phyloP scores from a whole-genome alignment of 2,888 invertebrate genomes.

The Girardia tigrina region DNA sequence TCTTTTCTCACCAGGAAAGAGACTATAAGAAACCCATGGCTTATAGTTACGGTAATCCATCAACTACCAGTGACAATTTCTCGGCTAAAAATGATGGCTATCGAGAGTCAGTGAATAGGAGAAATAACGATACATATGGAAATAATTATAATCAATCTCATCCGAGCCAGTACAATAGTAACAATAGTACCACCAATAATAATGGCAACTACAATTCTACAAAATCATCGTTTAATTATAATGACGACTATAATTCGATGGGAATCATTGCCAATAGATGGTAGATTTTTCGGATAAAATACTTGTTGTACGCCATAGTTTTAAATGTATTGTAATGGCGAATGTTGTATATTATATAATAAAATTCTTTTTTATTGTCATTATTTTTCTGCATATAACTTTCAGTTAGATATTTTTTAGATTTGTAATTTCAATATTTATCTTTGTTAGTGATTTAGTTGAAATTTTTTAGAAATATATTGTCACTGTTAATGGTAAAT shows the following conservation, averaged over 20 bases:
- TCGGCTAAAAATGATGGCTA: not conserved
- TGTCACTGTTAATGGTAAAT: no score
- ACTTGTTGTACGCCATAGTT: not conserved
- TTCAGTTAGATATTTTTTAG: no score
- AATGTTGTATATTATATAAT: not conserved
- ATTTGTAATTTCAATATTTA: no score
- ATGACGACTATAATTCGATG: not conserved
- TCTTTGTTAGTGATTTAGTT: no score
- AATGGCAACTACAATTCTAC: not conserved
- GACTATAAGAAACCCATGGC: not conserved
- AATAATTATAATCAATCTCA: constrained; percentile 1
- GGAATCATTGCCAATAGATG: constrained; percentile 15
- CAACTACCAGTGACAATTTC: not conserved
- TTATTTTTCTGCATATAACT: no score
- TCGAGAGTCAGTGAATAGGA: not conserved
- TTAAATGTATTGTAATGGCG: not conserved
- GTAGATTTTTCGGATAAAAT: not conserved
- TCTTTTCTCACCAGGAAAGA: not conserved
- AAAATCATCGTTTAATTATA: not conserved
- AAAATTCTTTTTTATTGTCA: not conserved
- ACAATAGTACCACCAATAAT: not conserved
- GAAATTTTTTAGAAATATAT: no score
- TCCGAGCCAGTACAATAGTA: not conserved
- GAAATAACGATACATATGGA: not conserved
- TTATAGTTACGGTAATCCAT: not conserved